phyloP scores from a whole-genome alignment of 1,140 invertebrate genomes.

The Choristoneura fumiferana region DNA sequence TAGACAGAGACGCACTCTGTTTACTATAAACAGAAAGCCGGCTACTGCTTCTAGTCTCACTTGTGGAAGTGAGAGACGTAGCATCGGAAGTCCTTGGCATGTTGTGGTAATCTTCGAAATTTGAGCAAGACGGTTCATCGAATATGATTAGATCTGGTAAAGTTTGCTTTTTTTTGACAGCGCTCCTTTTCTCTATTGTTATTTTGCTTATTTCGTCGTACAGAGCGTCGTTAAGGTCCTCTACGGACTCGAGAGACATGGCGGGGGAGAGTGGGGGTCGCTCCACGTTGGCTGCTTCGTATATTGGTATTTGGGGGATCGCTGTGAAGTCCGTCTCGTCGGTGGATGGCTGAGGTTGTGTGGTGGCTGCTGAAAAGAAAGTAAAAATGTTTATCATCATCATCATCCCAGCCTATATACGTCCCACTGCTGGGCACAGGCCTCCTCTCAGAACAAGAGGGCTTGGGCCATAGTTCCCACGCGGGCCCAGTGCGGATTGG shows the following conservation, averaged over 20 bases:
- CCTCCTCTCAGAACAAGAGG: too few species aligned
- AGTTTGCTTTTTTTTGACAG: conserved; percentile 47
- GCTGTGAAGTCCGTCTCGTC: conserved; percentile 51
- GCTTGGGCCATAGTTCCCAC: too few species aligned
- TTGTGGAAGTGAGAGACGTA: conserved; percentile 29
- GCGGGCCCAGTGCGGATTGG: too few species aligned
- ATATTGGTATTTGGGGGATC: conserved; percentile 57
- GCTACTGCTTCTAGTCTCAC: conserved; percentile 35
- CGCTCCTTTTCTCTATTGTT: conserved; percentile 41
- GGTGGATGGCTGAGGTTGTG: not conserved
- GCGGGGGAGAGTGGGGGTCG: conserved; percentile 40
- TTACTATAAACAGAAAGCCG: conserved; percentile 39
- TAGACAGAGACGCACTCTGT: conserved; percentile 44
- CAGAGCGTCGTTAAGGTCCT: conserved; percentile 53
- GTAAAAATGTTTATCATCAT: too few species aligned
- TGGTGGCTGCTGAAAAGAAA: too few species aligned
- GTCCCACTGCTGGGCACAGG: too few species aligned
- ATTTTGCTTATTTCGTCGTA: conserved; percentile 59
- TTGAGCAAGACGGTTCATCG: conserved; percentile 58
- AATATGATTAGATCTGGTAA: conserved; percentile 68
- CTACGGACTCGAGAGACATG: conserved; percentile 57
- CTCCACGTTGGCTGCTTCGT: conserved; percentile 60
- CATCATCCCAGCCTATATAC: too few species aligned
- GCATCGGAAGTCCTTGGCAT: too few species aligned
- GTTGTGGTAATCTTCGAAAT: conserved; percentile 59